Evolutionary conservation across 2,113 vertebrate genomes (phyloP).

Genomic region (Pachycephala philippinensis): DNA sequence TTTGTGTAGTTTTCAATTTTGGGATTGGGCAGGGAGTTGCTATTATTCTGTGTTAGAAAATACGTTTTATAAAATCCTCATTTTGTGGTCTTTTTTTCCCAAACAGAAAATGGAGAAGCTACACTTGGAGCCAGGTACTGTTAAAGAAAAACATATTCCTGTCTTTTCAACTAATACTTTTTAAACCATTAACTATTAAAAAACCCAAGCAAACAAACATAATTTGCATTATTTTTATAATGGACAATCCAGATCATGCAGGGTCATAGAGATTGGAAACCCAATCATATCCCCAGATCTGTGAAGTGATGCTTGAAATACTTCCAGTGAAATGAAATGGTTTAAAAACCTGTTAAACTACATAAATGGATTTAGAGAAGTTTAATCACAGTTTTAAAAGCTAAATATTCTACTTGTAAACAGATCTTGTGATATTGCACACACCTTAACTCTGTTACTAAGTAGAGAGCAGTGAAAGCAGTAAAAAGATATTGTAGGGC

Average conservation of each 20-base stretch:
- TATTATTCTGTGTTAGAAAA: not conserved
- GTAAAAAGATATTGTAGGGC: conserved; percentile 53
- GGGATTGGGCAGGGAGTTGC: not conserved
- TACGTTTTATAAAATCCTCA: not conserved
- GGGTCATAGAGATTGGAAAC: conserved; percentile 85
- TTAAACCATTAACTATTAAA: conserved; percentile 67
- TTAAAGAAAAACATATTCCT: conserved; percentile 65
- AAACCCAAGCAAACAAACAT: conserved; percentile 24
- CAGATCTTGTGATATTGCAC: conserved; percentile 79
- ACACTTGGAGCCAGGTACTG: conserved; percentile 90
- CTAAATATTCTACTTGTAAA: conserved; percentile 35
- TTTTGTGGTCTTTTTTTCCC: conserved; percentile 4
- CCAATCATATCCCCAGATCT: conserved; percentile 81
- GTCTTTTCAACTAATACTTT: conserved; percentile 62
- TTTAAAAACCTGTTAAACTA: conserved; percentile 58
- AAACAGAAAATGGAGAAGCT: conserved; percentile 77
- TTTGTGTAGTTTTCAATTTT: not conserved
- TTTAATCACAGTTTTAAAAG: conserved; percentile 30
- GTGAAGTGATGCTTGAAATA: conserved; percentile 55
- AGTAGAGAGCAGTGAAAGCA: conserved; percentile 59
- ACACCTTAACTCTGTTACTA: conserved; percentile 49
- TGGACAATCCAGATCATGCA: conserved; percentile 65
- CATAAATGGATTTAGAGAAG: conserved; percentile 29
- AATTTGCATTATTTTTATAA: conserved; percentile 61
- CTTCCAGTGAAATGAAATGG: conserved; percentile 29